Percentiles rank a stretch among this genome's conserved stretches.
Evolutionary conservation across 2,797 vertebrate genomes (phyloP).

Genomic region (Glossophaga mutica): DNA sequence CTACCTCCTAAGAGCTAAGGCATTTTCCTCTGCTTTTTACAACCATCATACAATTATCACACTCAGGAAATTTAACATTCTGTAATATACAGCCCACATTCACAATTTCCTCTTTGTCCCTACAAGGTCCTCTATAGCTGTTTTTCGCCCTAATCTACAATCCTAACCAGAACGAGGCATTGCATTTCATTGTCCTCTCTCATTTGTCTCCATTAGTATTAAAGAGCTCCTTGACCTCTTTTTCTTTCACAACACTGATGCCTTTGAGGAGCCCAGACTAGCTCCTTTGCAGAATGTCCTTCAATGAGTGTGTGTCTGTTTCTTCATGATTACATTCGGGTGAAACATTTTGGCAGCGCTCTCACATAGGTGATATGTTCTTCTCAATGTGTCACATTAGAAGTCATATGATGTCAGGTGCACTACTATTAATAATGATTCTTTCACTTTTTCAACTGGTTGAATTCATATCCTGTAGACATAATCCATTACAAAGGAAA

Average conservation of each 20-base stretch:
- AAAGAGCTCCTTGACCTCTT: neutral
- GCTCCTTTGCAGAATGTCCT: constrained; percentile 10
- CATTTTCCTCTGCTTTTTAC: neutral
- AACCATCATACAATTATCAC: neutral
- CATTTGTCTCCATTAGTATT: neutral
- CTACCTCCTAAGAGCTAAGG: neutral
- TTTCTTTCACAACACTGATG: neutral
- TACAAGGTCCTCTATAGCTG: neutral
- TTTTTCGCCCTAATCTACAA: neutral
- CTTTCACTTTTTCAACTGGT: constrained; percentile 27
- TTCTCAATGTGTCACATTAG: neutral
- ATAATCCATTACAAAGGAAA: constrained; percentile 68
- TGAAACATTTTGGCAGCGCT: constrained; percentile 1
- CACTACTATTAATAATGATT: constrained; percentile 39
- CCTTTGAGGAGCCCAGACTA: neutral
- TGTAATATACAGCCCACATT: neutral
- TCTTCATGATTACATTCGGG: neutral
- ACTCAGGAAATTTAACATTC: neutral
- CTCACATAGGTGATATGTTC: constrained; percentile 35
- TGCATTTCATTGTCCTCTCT: neutral
- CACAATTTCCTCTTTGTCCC: neutral
- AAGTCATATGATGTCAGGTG: constrained; percentile 49
- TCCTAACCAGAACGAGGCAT: neutral
- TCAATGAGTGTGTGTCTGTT: neutral
- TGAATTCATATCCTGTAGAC: constrained; percentile 67